Conservation (phyloP, 2,888 invertebrate genomes). For the Dynastes grantii region DNA sequence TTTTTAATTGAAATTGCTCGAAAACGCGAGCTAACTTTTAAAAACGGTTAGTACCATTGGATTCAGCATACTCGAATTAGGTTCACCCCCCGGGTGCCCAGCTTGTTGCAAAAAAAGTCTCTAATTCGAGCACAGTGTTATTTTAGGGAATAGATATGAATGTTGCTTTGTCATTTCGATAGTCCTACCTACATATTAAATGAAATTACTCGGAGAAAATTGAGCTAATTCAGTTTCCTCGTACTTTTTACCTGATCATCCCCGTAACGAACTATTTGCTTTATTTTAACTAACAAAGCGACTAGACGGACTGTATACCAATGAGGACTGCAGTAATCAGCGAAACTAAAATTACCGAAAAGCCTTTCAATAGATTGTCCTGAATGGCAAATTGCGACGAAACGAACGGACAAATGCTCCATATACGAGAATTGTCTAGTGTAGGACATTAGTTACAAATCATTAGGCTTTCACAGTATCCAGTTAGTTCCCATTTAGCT, state of each 20-base stretch:
- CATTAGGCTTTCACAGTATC: slow-evolving; percentile 26
- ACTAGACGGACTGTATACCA: slow-evolving; percentile 12
- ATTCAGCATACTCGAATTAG: no score
- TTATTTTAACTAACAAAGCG: neutral
- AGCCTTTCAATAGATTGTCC: slow-evolving; percentile 30
- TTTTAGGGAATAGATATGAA: no score
- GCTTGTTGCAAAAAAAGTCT: no score
- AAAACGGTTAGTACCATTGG: no score
- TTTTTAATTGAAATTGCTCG: no score
- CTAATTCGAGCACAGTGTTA: no score
- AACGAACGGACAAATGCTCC: neutral
- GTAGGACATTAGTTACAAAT: slow-evolving; percentile 31
- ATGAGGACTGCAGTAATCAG: slow-evolving; percentile 4
- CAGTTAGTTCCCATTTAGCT: slow-evolving; percentile 30
- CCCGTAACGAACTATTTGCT: neutral
- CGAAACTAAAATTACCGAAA: slow-evolving; percentile 18
- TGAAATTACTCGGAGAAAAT: no score
- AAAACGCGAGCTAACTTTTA: no score
- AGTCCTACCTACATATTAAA: no score
- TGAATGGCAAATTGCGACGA: slow-evolving; percentile 8
- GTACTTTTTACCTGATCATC: neutral
- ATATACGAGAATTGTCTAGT: slow-evolving; percentile 16
- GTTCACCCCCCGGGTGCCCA: no score
- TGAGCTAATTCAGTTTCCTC: no score
- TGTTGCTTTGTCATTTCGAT: no score